Conservation (phyloP, 2,113 vertebrate genomes). For the Camelus dromedarius region DNA sequence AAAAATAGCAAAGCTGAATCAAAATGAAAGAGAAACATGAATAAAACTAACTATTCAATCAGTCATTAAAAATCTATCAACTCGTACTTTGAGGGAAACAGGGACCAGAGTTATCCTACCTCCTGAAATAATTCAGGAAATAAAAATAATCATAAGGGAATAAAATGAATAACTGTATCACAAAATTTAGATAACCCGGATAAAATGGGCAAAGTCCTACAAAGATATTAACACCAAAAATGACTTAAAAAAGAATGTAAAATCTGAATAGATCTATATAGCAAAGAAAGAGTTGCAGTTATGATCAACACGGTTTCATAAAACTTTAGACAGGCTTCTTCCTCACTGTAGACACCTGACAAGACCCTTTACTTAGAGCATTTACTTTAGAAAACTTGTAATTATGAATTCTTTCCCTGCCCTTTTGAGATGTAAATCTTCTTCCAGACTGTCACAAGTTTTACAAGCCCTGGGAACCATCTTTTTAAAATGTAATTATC, state of each 20-base stretch:
- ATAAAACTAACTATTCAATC: background rate
- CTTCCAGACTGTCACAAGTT: background rate
- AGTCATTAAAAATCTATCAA: constrained; percentile 19
- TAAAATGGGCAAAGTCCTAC: background rate
- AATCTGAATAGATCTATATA: background rate
- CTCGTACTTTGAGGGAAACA: background rate
- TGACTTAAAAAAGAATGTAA: background rate
- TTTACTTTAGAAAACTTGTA: too few species aligned
- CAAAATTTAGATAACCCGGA: background rate
- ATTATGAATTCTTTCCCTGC: too few species aligned
- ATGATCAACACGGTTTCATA: background rate
- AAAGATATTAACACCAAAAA: background rate
- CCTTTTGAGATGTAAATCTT: too few species aligned
- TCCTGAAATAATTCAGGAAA: background rate
- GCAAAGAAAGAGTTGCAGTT: background rate
- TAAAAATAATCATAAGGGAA: background rate
- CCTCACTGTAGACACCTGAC: background rate
- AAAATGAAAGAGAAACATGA: background rate
- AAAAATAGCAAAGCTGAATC: background rate
- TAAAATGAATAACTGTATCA: background rate
- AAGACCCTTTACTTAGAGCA: background rate
- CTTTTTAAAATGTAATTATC: background rate
- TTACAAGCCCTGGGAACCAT: background rate
- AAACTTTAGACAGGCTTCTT: background rate
- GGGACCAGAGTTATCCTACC: background rate